These are phyloP conservation scores for Smithornis capensis DNA, from an alignment of 2,113 vertebrate species.

Conservation along the genomic window DNA sequence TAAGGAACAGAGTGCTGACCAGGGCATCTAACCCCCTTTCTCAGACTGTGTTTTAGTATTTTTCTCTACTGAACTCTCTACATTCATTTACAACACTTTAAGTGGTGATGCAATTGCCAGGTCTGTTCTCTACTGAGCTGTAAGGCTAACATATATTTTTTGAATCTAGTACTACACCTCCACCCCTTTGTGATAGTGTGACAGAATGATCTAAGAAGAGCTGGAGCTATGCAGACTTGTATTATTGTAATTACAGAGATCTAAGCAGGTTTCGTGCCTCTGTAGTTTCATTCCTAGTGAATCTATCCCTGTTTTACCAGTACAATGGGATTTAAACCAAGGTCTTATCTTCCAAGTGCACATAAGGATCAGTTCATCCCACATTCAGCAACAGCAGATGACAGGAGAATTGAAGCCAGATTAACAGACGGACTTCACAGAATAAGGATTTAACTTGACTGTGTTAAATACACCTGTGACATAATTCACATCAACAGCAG, in stretches of 20 bases:
- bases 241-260: background rate
- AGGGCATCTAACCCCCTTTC: background rate
- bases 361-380: conserved; percentile 31
- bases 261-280: background rate
- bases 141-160: background rate
- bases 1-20: background rate
- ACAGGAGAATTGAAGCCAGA: conserved; percentile 25
- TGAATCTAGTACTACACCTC: background rate
- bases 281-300: background rate
- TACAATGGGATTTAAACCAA: background rate
- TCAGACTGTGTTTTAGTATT: background rate
- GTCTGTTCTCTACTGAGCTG: background rate
- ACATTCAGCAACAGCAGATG: conserved; percentile 28
- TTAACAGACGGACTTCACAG: conserved; percentile 21
- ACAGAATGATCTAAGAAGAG: background rate
- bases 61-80: background rate
- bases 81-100: background rate
- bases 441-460: conserved; percentile 39
- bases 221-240: background rate
- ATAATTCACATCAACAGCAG: background rate
- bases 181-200: background rate
- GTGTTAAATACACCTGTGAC: conserved; percentile 18
- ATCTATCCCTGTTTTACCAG: background rate
- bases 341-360: conserved; percentile 3
- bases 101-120: background rate